phyloP scores from a whole-genome alignment of 2,888 invertebrate species.

The Ryuthela nishihirai region DNA sequence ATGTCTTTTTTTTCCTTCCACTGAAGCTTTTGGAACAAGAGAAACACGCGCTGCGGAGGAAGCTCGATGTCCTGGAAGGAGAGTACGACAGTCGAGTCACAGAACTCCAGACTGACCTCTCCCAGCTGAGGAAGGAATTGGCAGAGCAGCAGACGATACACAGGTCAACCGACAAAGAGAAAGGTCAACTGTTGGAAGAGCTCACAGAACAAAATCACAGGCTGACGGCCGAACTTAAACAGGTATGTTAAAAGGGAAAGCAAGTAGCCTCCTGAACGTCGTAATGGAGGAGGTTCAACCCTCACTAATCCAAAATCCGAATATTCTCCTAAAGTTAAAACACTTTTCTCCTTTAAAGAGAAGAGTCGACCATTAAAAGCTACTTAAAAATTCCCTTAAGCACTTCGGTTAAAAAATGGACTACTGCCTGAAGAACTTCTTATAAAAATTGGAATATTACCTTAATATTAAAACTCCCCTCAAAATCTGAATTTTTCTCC shows the following conservation, averaged over 20 bases:
- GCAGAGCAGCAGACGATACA: slow-evolving; percentile 54
- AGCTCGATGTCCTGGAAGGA: slow-evolving; percentile 77
- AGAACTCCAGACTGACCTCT: slow-evolving; percentile 84
- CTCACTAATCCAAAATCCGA: no score
- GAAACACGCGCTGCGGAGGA: slow-evolving; percentile 78
- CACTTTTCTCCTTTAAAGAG: no score
- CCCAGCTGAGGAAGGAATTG: slow-evolving; percentile 71
- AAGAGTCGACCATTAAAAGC: no score
- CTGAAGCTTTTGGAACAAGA: slow-evolving; percentile 88
- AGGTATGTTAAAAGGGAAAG: slow-evolving; percentile 60
- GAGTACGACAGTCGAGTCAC: slow-evolving; percentile 82
- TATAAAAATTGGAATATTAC: no score
- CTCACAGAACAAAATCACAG: slow-evolving; percentile 84
- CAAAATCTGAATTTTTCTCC: no score
- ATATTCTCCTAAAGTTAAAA: no score
- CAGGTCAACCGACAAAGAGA: slow-evolving; percentile 58
- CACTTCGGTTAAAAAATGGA: no score
- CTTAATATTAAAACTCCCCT: no score
- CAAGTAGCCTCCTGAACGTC: no score
- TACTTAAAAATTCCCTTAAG: no score
- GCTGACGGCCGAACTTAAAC: slow-evolving; percentile 78
- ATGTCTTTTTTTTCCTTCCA: slow-evolving; percentile 24
- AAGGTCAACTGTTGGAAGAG: slow-evolving; percentile 73
- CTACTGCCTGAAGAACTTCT: no score
- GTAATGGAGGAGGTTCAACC: no score